A percentile compares a stretch with the other conserved stretches of the same genome.
These are phyloP conservation scores for Drosophila ohnishii DNA, from an alignment of 1,140 invertebrate species.

Conservation along the genomic window DNA sequence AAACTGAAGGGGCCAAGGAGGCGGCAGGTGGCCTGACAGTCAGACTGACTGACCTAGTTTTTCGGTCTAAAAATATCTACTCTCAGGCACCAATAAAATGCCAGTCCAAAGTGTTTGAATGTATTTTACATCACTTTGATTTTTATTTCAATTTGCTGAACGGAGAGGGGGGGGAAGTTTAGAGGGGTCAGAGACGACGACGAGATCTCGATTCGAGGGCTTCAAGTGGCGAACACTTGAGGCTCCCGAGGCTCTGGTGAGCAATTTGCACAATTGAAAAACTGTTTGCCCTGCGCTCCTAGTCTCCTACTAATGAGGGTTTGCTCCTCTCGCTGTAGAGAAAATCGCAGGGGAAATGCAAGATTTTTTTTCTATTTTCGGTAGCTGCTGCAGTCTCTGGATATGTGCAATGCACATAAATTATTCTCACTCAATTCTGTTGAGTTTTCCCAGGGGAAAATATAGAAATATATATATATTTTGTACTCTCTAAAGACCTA, in stretches of 20 bases:
- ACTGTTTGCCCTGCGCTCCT: slow-evolving; percentile 44
- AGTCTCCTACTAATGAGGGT: slow-evolving; percentile 34
- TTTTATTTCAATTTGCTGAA: slow-evolving; percentile 47
- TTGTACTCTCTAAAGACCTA: slow-evolving; percentile 9
- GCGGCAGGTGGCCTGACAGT: slow-evolving; percentile 39
- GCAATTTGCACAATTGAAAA: slow-evolving; percentile 55
- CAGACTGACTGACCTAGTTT: slow-evolving; percentile 49
- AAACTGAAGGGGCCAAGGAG: background rate
- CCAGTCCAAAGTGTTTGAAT: slow-evolving; percentile 48
- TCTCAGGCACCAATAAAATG: slow-evolving; percentile 44
- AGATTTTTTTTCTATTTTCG: slow-evolving; percentile 38
- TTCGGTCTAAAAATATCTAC: slow-evolving; percentile 35
- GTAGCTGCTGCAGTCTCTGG: slow-evolving; percentile 18
- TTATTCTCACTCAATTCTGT: slow-evolving; percentile 27
- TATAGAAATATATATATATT: slow-evolving; percentile 2
- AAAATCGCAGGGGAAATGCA: slow-evolving; percentile 13
- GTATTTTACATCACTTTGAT: slow-evolving; percentile 52
- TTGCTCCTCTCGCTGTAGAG: slow-evolving; percentile 6
- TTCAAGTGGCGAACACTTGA: slow-evolving; percentile 44
- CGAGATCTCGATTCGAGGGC: slow-evolving; percentile 25
- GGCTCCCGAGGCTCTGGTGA: slow-evolving; percentile 38
- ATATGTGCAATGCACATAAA: slow-evolving; percentile 30
- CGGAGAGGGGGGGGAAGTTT: slow-evolving; percentile 9
- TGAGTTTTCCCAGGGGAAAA: slow-evolving; percentile 12
- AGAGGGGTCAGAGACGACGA: background rate